Evolutionary conservation across 2,113 vertebrate genomes (phyloP), one percentile per base, ranked within the genome.

Genomic region (Rhipidura dahli): DNA sequence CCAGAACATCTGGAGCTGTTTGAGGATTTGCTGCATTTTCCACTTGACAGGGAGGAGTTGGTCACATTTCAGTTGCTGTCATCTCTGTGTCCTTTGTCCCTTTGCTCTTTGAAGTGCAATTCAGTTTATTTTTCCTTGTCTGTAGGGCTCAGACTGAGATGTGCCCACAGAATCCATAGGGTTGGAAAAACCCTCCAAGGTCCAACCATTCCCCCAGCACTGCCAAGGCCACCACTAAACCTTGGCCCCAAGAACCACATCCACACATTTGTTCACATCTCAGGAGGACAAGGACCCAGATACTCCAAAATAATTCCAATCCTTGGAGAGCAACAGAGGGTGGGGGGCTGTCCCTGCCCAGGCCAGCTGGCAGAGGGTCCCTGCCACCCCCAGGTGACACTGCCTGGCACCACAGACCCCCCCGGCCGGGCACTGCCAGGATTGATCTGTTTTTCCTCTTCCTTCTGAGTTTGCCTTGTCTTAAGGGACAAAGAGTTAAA

Each of bases 271-370:
- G 0, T 47, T 54, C 53, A 7, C 39, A 5, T 11, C 24, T 17
- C 2, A 4, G 13, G 3, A 16, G 16, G 5, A 23, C 0, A 15
- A 33, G 6, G 59, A 24, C 7, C 26, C 14, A 49, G 15, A 7
- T 4, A 8, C 50, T 28, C 33, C 20, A 33, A 10, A 72, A 23
- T 35, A 12, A 40, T 51, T 4, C 13, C 35, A 28, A 65, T 10
- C 24, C 45, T 1, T 31, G 65, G 69, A 35, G 31, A 33, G 75
- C 2, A 11, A 0, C 37, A 42, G 70, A 26, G 50, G 44, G 3
- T 13, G 33, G 13, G n/a, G 15, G 3, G 33, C 22, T 70, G 50
- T 16, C 8, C 26, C 6, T 39, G 64, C 10, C 66, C 11, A 4
- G 22, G 24, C 15, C 27, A 47, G 51, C 42, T 59, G 78, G 33